Conservation (phyloP, 2,888 invertebrate genomes). For the Sarcophaga caerulescens region DNA sequence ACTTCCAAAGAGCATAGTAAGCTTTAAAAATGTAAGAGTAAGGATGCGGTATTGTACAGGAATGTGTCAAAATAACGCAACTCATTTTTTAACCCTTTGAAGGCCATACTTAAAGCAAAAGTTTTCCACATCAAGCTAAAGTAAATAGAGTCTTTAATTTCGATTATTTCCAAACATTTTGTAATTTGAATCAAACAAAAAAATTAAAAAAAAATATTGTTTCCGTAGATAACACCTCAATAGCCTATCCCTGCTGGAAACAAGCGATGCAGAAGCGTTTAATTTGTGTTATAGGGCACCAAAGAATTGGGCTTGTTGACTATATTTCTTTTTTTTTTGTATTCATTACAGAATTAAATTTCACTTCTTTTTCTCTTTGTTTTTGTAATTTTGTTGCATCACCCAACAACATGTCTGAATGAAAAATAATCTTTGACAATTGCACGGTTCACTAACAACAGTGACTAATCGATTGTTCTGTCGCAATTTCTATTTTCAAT, state of each 20-base stretch:
- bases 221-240: neutral
- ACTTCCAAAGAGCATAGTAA: too few relatives aligned
- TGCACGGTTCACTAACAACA: slow-evolving; percentile 73
- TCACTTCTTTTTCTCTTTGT: neutral
- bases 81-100: too few relatives aligned
- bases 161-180: too few relatives aligned
- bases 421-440: slow-evolving; percentile 74
- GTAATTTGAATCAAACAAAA: neutral
- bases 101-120: too few relatives aligned
- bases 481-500: neutral
- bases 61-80: too few relatives aligned
- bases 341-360: neutral
- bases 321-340: neutral
- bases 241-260: too few relatives aligned
- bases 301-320: too few relatives aligned
- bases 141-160: too few relatives aligned
- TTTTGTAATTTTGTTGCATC: slow-evolving; percentile 18
- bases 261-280: neutral
- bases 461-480: slow-evolving; percentile 74
- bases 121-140: too few relatives aligned
- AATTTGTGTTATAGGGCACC: neutral
- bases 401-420: slow-evolving; percentile 66
- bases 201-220: slow-evolving; percentile 16
- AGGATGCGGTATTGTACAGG: too few relatives aligned
- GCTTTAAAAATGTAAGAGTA: too few relatives aligned